These are phyloP conservation scores for Vireo altiloquus DNA, from an alignment of 2,113 vertebrate genomes.

Conservation along the genomic window DNA sequence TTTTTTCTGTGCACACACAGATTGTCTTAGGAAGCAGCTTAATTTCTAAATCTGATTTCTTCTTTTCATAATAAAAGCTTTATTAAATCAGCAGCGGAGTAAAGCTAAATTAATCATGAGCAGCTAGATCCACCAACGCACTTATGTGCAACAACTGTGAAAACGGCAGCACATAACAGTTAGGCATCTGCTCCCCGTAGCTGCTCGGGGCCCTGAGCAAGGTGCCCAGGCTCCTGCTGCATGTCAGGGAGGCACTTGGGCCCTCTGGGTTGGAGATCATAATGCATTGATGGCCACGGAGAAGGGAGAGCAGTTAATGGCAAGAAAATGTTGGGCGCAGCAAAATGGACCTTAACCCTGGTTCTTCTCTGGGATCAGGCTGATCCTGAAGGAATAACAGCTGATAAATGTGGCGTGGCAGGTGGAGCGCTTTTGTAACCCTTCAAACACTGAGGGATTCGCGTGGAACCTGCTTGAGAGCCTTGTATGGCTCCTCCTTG, in stretches of 20 bases:
- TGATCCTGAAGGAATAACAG: not conserved
- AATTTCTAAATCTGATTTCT: not conserved
- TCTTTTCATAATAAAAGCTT: conserved; percentile 14
- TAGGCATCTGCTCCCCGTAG: conserved; percentile 6
- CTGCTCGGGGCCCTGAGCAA: not conserved
- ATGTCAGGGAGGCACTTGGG: not conserved
- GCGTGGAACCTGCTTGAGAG: not conserved
- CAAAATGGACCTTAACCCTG: not conserved
- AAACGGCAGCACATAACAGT: not conserved
- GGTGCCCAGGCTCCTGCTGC: not conserved
- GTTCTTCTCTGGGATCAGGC: not conserved
- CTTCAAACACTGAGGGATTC: not conserved
- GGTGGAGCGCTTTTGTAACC: not conserved
- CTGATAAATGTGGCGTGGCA: not conserved
- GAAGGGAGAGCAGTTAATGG: not conserved
- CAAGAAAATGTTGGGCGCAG: not conserved
- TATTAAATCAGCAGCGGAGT: conserved; percentile 10
- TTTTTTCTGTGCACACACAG: not conserved
- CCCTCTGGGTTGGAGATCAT: not conserved
- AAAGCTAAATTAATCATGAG: conserved; percentile 43
- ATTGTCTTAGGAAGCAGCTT: not conserved
- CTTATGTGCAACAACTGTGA: not conserved
- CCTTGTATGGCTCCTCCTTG: not conserved
- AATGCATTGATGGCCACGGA: not conserved
- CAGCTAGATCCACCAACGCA: not conserved